Conservation (phyloP, 2,888 invertebrate species). For the Horisme vitalbata region DNA sequence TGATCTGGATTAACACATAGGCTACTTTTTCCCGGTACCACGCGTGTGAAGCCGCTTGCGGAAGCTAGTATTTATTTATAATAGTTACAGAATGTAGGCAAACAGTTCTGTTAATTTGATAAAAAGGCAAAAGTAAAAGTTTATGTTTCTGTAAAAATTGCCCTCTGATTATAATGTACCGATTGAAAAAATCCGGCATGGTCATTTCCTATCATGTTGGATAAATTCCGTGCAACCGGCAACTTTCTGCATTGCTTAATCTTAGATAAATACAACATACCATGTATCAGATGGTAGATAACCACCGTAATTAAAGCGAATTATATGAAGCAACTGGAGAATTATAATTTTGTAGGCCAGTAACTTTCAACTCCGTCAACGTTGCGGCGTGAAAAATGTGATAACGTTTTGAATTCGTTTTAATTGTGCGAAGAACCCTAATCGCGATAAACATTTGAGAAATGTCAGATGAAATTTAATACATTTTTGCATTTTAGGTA, state of each 20-base stretch:
- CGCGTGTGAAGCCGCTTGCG: too few species aligned
- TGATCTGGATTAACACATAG: too few species aligned
- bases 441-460: slow-evolving; percentile 2
- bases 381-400: slow-evolving; percentile 23
- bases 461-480: slow-evolving; percentile 12
- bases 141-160: too few species aligned
- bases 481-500: background rate
- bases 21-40: too few species aligned
- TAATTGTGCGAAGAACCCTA: slow-evolving; percentile 10
- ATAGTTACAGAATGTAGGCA: too few species aligned
- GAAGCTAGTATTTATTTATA: too few species aligned
- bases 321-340: slow-evolving; percentile 30
- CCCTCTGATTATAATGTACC: too few species aligned
- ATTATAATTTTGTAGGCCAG: slow-evolving; percentile 33
- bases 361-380: slow-evolving; percentile 31
- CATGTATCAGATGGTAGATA: slow-evolving; percentile 28
- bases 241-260: slow-evolving; percentile 31
- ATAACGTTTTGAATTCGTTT: slow-evolving; percentile 16
- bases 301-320: slow-evolving; percentile 29
- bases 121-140: too few species aligned
- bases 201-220: background rate
- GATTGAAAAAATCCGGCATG: too few species aligned
- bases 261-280: slow-evolving; percentile 29
- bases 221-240: slow-evolving; percentile 2
- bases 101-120: too few species aligned